Conservation (phyloP, 2,888 invertebrate species). For the Noctuana brunneofusca region DNA sequence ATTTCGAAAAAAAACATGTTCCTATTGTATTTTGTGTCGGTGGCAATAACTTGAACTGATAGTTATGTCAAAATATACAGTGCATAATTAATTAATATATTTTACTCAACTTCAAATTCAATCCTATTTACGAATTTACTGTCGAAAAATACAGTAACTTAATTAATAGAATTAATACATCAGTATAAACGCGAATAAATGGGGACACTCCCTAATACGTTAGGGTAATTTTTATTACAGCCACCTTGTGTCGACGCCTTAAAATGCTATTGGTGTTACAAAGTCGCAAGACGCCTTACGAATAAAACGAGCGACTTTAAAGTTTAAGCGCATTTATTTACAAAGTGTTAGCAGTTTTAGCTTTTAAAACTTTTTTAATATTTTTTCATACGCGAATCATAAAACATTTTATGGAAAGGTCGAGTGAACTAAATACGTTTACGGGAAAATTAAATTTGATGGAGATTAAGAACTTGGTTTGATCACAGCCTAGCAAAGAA, state of each 20-base stretch:
- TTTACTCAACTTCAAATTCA: too few species aligned
- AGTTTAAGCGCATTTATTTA: slow-evolving; percentile 5
- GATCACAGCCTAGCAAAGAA: too few species aligned
- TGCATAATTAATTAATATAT: too few species aligned
- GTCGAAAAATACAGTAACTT: not conserved
- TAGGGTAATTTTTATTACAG: slow-evolving; percentile 1
- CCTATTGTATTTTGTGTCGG: too few species aligned
- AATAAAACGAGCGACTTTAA: slow-evolving; percentile 4
- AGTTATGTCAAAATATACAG: too few species aligned
- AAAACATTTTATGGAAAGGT: not conserved
- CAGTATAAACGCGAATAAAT: not conserved
- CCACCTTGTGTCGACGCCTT: slow-evolving; percentile 16
- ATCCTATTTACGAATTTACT: not conserved
- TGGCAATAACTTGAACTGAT: too few species aligned
- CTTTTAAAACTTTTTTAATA: not conserved
- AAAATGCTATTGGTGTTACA: slow-evolving; percentile 15
- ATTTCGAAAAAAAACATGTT: too few species aligned
- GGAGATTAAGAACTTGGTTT: too few species aligned
- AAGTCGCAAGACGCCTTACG: slow-evolving; percentile 11
- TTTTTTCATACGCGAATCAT: not conserved
- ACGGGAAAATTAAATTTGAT: too few species aligned
- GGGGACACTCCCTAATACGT: slow-evolving; percentile 1
- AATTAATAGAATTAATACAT: not conserved
- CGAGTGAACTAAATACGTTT: too few species aligned
- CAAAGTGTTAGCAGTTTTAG: not conserved